Evolutionary conservation across 2,113 vertebrate genomes (phyloP), one percentile per base, ranked within the genome.

Genomic region (Tauraco erythrolophus): DNA sequence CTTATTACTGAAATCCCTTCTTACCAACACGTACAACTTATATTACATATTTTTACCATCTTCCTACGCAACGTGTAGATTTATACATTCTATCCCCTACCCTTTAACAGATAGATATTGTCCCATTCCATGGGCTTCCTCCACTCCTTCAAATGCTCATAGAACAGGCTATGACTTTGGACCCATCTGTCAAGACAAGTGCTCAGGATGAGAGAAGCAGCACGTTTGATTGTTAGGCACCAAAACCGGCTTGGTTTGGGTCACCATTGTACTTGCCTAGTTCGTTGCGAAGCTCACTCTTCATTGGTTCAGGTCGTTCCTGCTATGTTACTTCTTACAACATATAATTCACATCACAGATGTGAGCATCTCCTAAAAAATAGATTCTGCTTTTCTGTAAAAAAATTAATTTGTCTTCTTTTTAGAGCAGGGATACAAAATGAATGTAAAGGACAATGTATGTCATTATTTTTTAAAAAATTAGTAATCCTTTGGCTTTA

Each of bases 251-350:
- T 57, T 48, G 27, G 53, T 39, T 58, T 57, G 28, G 21, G 53
- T 39, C 53, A 69, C 48, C 2, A 1, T 12, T 82, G 53, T 22
- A 27, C 25, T 45, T 6, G 4, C 6, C 31, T 2, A 1, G 37
- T 35, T 71, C 57, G 46, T 72, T 45, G 37, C 4, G 2, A 72
- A 61, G 51, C 46, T 48, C 51, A 30, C 31, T 71, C 68, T 45
- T 72, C 0, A 0, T 53, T 6, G 6, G 7, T 53, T 84, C 37
- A 35, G 37, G 57, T 53, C 4, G 0, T 35, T 35, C 24, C 56
- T 61, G 24, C 45, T n/a, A 14, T 43, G 41, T 43, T 43, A 43
- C 41, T 43, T 43, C 41, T 43, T 43, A 43, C 41, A 43, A 43
- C 41, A 43, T 43, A 43, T 14, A 43, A 43, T 43, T 43, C 41